phyloP scores from a whole-genome alignment of 2,113 vertebrate genomes.

The Scophthalmus maximus region DNA sequence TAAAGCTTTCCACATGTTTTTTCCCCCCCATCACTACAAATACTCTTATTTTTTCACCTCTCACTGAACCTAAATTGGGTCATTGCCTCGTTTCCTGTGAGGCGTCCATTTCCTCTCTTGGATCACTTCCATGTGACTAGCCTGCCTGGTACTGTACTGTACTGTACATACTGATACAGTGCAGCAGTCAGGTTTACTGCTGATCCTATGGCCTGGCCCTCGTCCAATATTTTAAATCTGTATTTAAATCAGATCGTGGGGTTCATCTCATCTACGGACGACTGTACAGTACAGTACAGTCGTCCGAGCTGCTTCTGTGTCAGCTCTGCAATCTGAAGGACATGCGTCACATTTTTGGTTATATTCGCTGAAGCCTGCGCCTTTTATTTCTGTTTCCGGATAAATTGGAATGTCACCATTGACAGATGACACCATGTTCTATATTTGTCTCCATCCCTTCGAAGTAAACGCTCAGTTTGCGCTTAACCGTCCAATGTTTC shows the following conservation, averaged over 20 bases:
- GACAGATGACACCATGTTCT: not conserved
- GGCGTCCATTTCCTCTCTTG: slow-evolving; percentile 10
- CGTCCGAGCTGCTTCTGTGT: not conserved
- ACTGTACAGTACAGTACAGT: too few species aligned
- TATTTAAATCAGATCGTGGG: not conserved
- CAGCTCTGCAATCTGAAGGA: not conserved
- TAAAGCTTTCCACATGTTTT: too few species aligned
- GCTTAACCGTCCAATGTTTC: too few species aligned
- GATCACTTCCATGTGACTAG: slow-evolving; percentile 38
- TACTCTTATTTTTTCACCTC: not conserved
- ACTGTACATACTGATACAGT: slow-evolving; percentile 28
- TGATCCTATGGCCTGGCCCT: slow-evolving; percentile 2
- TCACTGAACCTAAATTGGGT: slow-evolving; percentile 22
- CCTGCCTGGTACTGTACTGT: too few species aligned
- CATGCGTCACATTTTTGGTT: too few species aligned
- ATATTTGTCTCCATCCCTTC: slow-evolving; percentile 23
- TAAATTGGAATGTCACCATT: too few species aligned
- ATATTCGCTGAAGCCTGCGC: too few species aligned
- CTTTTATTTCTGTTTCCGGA: too few species aligned
- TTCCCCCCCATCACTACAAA: not conserved
- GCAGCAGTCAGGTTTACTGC: slow-evolving; percentile 12
- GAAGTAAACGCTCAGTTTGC: not conserved
- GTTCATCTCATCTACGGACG: not conserved
- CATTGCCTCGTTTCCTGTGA: slow-evolving; percentile 1
- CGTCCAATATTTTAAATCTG: slow-evolving; percentile 27